Evolutionary conservation across 2,113 vertebrate species (phyloP).

Genomic region (Panthera uncia): DNA sequence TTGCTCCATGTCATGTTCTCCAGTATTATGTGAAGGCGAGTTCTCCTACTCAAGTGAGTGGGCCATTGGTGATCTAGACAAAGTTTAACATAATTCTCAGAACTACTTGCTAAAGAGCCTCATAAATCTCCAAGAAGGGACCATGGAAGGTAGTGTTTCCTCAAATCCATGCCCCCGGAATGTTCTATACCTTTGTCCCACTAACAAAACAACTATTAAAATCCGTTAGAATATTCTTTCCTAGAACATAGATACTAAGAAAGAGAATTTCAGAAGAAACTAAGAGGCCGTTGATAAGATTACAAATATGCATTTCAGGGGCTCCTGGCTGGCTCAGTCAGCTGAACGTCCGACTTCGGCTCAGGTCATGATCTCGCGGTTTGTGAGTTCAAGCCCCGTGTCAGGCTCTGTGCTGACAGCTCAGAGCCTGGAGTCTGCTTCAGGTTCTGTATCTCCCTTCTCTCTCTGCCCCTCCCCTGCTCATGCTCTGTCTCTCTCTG

Average conservation of each 20-base stretch:
- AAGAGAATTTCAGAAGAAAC: neutral
- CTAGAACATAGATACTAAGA: neutral
- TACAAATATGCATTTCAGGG: neutral
- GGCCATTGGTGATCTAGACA: neutral
- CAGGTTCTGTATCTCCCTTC: no score
- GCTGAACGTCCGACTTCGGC: no score
- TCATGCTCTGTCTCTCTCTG: no score
- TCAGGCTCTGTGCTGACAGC: no score
- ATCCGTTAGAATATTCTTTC: neutral
- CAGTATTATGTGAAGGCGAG: neutral
- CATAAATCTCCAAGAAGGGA: neutral
- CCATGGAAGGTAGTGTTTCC: neutral
- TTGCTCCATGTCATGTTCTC: neutral
- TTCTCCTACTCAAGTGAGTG: neutral
- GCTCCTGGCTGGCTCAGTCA: no score
- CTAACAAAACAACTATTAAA: neutral
- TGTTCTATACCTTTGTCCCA: neutral
- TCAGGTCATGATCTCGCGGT: no score
- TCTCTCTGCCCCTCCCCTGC: no score
- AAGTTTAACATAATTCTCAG: neutral
- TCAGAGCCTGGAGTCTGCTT: no score
- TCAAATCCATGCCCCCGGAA: neutral
- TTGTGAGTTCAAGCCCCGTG: no score
- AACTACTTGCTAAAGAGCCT: neutral
- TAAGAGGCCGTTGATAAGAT: neutral